phyloP scores from a whole-genome alignment of 2,797 vertebrate species.

The Poeciliopsis presidionis region DNA sequence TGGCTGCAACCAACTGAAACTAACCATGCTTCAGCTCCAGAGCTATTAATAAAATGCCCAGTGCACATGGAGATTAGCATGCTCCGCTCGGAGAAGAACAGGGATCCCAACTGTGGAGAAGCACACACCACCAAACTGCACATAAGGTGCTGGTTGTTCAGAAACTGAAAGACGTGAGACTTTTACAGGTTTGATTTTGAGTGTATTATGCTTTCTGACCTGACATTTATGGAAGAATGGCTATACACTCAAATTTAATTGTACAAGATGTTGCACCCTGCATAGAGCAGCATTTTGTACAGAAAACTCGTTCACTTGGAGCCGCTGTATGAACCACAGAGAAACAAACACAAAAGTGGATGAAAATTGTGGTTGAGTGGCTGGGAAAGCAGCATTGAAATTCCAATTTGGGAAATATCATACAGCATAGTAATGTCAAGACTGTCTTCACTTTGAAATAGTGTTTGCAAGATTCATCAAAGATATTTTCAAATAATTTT shows the following conservation, averaged over 20 bases:
- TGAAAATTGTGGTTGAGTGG: background rate
- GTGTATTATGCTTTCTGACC: background rate
- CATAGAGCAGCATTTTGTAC: background rate
- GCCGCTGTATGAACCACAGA: too few species aligned
- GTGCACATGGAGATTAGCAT: background rate
- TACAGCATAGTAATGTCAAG: background rate
- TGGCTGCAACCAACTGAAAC: background rate
- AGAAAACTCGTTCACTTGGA: background rate
- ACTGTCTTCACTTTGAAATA: background rate
- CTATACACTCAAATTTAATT: background rate
- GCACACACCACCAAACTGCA: background rate
- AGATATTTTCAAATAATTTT: background rate
- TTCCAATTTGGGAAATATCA: background rate
- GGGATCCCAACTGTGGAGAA: background rate
- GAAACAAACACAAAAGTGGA: background rate
- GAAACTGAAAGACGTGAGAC: background rate
- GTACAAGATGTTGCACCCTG: background rate
- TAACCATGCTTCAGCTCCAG: background rate
- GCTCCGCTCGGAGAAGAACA: background rate
- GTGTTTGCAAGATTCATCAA: background rate
- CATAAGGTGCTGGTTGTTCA: background rate
- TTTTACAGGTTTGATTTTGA: background rate
- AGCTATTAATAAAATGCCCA: background rate
- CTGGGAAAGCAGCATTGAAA: background rate
- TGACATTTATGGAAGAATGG: background rate